Conservation (phyloP, 2,113 vertebrate genomes). For the Sander lucioperca region DNA sequence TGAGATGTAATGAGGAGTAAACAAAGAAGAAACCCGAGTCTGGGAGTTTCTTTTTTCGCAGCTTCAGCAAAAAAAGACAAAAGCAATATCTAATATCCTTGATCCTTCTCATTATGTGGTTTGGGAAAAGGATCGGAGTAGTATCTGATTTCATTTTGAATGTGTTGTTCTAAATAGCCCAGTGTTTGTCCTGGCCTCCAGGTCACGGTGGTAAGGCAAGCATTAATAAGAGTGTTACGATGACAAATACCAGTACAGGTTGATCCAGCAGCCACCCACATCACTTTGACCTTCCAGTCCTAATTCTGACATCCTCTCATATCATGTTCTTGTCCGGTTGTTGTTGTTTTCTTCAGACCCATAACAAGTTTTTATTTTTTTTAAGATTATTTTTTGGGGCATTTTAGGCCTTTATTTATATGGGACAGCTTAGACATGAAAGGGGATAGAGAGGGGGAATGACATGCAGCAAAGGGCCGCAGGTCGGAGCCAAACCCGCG, state of each 20-base stretch:
- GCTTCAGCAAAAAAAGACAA: conserved; percentile 26
- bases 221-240: conserved; percentile 11
- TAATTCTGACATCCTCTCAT: not conserved
- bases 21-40: conserved; percentile 15
- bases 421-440: too few species aligned
- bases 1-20: not conserved
- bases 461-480: too few species aligned
- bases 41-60: conserved; percentile 9
- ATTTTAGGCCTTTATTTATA: too few species aligned
- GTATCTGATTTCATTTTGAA: conserved; percentile 53
- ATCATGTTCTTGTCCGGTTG: too few species aligned
- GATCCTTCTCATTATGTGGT: conserved; percentile 32
- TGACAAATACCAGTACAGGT: conserved; percentile 24
- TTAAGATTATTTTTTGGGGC: too few species aligned
- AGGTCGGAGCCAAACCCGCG: too few species aligned
- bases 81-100: conserved; percentile 52
- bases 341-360: too few species aligned
- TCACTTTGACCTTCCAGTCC: not conserved
- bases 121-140: conserved; percentile 34
- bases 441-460: too few species aligned
- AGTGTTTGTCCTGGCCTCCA: conserved; percentile 23
- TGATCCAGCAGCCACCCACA: conserved; percentile 12
- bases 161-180: conserved; percentile 29
- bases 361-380: conserved; percentile 26
- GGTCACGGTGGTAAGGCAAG: conserved; percentile 32